Evolutionary conservation across 2,797 vertebrate genomes (phyloP), one percentile per base, ranked within the genome.

Genomic region (Zalophus californianus): DNA sequence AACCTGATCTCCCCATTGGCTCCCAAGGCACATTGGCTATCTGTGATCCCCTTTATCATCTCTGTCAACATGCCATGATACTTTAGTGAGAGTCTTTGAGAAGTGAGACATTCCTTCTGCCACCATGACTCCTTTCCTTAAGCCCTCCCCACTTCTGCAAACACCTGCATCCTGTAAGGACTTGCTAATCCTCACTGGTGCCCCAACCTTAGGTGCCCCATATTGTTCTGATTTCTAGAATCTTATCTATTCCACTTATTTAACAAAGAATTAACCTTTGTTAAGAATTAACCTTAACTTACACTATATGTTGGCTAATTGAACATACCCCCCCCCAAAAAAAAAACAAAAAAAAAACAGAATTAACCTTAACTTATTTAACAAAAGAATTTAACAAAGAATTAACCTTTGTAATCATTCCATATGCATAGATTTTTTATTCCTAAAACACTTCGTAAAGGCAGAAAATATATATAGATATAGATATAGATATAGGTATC

Each of bases 191-290:
- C 23, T 79, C 1, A 35, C 12, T 41, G 52, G 23, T 58, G 5
- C 2, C 9, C 25, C 29, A 32, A 14, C 7, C 0, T 35, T 12
- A 52, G 35, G 64, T 10, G 0, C 9, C 5, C 4, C 3, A 15
- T 18, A 25, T 13, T 58, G 14, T 66, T 95, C 21, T 48, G 15
- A 48, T 83, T 2, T 70, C 4, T 73, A 80, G 10, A 70, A 15
- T 96, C 0, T 2, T 80, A 15, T 23, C 7, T 77, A 56, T 77
- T 50, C 3, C 10, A 88, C 2, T 23, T 66, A 58, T n/a, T 75
- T 38, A 72, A 66, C 10, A 44, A 27, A 70, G 9, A 18, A 48
- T 50, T 75, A 48, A 32, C 15, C 15, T 75, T 50, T n/a, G 29
- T 66, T 27, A 73, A 73, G 13, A 73, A 25, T 73, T 44, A 73